Base-by-base conservation (phyloP, 1,140 invertebrate species). In the Cydia amplana region DNA sequence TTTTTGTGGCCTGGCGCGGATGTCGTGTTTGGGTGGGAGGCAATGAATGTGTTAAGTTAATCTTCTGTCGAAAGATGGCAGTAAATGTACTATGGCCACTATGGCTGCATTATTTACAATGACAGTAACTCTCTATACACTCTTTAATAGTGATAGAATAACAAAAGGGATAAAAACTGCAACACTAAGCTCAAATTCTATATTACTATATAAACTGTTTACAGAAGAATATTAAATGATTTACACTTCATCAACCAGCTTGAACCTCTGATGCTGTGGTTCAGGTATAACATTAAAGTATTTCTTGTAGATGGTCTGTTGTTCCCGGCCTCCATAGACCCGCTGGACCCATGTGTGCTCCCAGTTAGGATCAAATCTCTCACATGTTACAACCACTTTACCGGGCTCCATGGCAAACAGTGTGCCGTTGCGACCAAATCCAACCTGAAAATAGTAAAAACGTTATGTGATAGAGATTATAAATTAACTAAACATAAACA, bases 231-330 rank as follows among this genome's bases (percentile, higher is more conserved):
- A 60, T 14, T 51, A 70, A 46, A 43, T 46, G 46, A 76, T 46
- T 93, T 94, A 96, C 16, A 96, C 83, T 92, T 94, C 93, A 87
- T 97, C 95, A 74, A 97, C 93, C 55, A 97, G 88, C 81, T 95
- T 96, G 85, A 98, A 98, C 78, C 94, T 93, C 74, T 94, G 93
- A 79, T 97, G 96, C 82, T 97, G 95, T 72, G 95, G 94, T 49
- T 96, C 90, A 0, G 97, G 95, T 81, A 97, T 94, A 63, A 98
- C 94, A 94, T 97, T 95, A 78, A 95, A 96, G 82, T 97, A 96
- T 86, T 97, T 97, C 86, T 97, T 97, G 82, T 95, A 96, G 82
- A 97, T 95, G n/a, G 91, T 92, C 82, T 94, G 93, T 4, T 93
- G 85, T 81, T 95, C 89, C 78, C 96, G 89, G 1, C 94, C 94